phyloP scores from a whole-genome alignment of 1,140 invertebrate species.

The Macrobrachium nipponense region DNA sequence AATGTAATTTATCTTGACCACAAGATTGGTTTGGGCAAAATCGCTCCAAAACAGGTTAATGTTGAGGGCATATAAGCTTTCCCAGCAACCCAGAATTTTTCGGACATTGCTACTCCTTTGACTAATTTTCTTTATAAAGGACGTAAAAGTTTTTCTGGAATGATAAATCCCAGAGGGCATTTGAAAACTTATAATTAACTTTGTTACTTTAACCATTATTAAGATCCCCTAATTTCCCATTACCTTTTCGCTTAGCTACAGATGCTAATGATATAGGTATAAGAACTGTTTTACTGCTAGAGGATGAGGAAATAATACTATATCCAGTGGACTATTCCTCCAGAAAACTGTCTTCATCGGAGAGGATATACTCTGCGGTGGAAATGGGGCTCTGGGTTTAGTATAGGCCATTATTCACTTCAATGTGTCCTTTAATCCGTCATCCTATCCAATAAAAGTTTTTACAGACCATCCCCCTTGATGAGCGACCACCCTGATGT shows the following conservation, averaged over 20 bases:
- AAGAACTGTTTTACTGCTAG: not conserved
- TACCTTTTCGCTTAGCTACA: not conserved
- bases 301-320: not conserved
- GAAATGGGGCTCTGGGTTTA: not conserved
- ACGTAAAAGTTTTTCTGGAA: not conserved
- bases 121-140: not conserved
- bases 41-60: not conserved
- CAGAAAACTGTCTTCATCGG: not conserved
- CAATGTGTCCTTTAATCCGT: not conserved
- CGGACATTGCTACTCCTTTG: not conserved
- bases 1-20: not conserved
- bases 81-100: not conserved
- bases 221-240: not conserved
- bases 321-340: not conserved
- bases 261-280: not conserved
- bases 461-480: constrained; percentile 2
- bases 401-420: not conserved
- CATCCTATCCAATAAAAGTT: not conserved
- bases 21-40: not conserved
- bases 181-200: not conserved
- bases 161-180: not conserved
- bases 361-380: not conserved
- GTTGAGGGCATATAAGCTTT: not conserved
- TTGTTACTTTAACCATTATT: not conserved
- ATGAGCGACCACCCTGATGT: too few species aligned